Evolutionary conservation across 2,113 vertebrate species (phyloP).

Genomic region (Uria lomvia): DNA sequence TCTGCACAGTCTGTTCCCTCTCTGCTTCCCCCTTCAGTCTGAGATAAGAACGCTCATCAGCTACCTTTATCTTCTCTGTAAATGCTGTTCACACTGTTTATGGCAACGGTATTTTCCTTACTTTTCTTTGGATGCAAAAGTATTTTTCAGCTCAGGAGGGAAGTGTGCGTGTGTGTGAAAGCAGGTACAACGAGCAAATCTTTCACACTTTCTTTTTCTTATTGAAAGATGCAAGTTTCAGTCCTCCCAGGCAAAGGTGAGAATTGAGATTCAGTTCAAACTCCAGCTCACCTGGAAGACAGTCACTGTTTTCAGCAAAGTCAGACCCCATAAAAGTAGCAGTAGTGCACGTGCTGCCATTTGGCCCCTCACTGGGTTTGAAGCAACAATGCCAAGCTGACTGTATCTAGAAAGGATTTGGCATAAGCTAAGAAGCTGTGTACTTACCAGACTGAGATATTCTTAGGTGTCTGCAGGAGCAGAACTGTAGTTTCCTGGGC

Average conservation of each 20-base stretch:
- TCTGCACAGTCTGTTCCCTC: background rate
- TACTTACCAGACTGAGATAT: too few relatives aligned
- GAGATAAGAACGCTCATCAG: background rate
- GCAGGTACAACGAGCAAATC: accelerated
- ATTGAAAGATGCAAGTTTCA: accelerated
- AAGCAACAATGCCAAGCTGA: background rate
- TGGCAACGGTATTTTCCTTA: background rate
- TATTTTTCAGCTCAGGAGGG: background rate
- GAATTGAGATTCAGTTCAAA: background rate
- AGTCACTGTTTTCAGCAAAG: background rate
- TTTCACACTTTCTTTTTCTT: accelerated
- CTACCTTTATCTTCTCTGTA: background rate
- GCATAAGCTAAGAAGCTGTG: background rate
- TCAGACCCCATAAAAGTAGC: background rate
- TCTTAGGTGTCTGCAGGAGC: accelerated
- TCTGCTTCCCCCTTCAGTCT: background rate
- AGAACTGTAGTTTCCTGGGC: background rate
- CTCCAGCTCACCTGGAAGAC: background rate
- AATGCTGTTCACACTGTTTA: accelerated
- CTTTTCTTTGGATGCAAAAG: background rate
- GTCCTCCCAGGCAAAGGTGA: background rate
- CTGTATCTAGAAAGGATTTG: background rate
- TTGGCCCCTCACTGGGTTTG: background rate
- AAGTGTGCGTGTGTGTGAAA: accelerated
- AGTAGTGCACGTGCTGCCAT: background rate